phyloP scores from a whole-genome alignment of 2,797 vertebrate species.

The Poeciliopsis paucimaculata region DNA sequence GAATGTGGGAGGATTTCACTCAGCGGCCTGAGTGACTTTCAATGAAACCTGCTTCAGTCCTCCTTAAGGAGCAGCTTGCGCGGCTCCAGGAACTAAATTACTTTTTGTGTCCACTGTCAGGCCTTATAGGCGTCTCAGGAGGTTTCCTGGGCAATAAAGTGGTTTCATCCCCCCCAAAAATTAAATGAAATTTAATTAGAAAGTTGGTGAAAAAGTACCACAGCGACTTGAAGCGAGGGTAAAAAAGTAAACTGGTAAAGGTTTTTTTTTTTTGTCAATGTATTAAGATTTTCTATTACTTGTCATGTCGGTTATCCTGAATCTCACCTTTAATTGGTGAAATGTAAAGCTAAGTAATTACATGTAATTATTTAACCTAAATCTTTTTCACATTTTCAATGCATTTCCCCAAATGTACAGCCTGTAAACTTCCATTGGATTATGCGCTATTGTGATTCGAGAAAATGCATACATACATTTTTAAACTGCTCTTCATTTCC shows the following conservation, averaged over 20 bases:
- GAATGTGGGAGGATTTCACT: conserved; percentile 46
- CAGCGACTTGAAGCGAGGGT: background rate
- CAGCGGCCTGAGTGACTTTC: conserved; percentile 38
- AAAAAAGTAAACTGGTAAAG: background rate
- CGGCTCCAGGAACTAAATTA: conserved; percentile 42
- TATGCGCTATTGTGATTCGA: background rate
- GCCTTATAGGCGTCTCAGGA: conserved; percentile 13
- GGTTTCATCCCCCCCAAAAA: background rate
- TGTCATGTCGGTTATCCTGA: background rate
- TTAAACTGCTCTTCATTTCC: background rate
- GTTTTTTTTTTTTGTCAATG: background rate
- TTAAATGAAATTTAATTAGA: background rate
- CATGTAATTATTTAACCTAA: background rate
- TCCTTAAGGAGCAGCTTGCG: conserved; percentile 34
- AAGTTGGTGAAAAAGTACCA: background rate
- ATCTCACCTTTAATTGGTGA: background rate
- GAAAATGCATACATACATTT: background rate
- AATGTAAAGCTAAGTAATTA: background rate
- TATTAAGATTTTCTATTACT: background rate
- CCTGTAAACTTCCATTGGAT: background rate
- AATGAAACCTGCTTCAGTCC: conserved; percentile 27
- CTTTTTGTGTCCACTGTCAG: conserved; percentile 41
- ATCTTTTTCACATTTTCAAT: background rate
- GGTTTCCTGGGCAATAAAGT: conserved; percentile 40
- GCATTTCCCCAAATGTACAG: background rate